Percentiles rank a stretch among this genome's conserved stretches.
These are phyloP conservation scores for Burhinus oedicnemus DNA, from an alignment of 2,113 vertebrate genomes.

Conservation along the genomic window DNA sequence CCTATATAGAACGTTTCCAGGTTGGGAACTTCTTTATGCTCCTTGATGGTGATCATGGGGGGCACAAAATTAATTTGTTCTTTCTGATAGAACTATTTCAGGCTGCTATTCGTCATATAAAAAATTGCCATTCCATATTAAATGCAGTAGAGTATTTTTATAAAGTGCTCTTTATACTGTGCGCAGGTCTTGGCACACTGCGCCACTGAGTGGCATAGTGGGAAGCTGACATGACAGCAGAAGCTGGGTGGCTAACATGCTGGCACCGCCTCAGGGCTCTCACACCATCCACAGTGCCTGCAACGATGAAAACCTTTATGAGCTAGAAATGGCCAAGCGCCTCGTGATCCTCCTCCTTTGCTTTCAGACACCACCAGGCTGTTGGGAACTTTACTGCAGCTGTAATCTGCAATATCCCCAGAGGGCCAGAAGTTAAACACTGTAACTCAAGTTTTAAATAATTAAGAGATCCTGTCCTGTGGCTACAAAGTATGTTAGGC, in stretches of 20 bases:
- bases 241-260: rapidly evolving
- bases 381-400: neutral
- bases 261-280: neutral
- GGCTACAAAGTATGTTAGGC: neutral
- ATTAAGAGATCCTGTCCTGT: neutral
- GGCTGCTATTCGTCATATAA: neutral
- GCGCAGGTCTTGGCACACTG: neutral
- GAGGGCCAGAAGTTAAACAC: neutral
- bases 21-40: neutral
- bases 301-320: neutral
- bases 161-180: neutral
- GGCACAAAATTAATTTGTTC: neutral
- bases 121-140: neutral
- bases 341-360: neutral
- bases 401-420: neutral
- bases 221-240: neutral
- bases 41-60: rapidly evolving
- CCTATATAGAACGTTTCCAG: neutral
- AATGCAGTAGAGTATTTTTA: neutral
- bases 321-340: neutral
- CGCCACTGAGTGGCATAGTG: neutral
- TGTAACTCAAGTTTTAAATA: neutral
- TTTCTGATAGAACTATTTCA: neutral
- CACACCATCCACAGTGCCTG: neutral
- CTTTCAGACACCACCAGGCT: neutral